Percentiles rank a stretch among this genome's conserved stretches.
Conservation (phyloP, 2,113 vertebrate species). For the Numenius arquata region DNA sequence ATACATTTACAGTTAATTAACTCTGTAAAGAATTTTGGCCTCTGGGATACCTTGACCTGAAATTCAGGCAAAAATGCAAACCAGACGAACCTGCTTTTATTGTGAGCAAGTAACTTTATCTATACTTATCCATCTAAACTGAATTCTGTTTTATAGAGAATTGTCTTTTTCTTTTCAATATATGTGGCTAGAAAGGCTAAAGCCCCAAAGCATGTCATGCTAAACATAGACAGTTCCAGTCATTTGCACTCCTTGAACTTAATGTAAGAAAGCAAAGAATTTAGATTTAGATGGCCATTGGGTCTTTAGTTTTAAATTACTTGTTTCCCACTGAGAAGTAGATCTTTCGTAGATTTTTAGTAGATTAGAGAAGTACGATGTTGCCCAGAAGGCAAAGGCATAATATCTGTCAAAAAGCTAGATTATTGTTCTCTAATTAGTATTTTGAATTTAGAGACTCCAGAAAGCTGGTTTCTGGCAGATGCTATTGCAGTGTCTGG, state of each 20-base stretch:
- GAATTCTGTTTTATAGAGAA: background rate
- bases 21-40: background rate
- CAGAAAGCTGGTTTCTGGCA: constrained; percentile 1
- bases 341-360: too few species aligned
- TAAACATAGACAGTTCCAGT: background rate
- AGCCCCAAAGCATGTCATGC: background rate
- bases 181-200: background rate
- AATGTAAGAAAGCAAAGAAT: background rate
- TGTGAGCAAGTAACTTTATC: background rate
- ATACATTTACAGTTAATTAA: background rate
- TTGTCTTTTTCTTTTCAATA: background rate
- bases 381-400: background rate
- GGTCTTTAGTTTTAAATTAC: background rate
- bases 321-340: background rate
- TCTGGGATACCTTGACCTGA: background rate
- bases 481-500: constrained; percentile 23
- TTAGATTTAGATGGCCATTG: constrained; percentile 1
- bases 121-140: background rate
- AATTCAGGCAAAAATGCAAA: background rate
- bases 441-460: background rate
- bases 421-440: background rate
- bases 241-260: constrained; percentile 26
- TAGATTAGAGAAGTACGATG: background rate
- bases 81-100: background rate
- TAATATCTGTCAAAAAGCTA: background rate